These are phyloP conservation scores for Syngnathus scovelli DNA, from an alignment of 2,113 vertebrate species.

Conservation along the genomic window DNA sequence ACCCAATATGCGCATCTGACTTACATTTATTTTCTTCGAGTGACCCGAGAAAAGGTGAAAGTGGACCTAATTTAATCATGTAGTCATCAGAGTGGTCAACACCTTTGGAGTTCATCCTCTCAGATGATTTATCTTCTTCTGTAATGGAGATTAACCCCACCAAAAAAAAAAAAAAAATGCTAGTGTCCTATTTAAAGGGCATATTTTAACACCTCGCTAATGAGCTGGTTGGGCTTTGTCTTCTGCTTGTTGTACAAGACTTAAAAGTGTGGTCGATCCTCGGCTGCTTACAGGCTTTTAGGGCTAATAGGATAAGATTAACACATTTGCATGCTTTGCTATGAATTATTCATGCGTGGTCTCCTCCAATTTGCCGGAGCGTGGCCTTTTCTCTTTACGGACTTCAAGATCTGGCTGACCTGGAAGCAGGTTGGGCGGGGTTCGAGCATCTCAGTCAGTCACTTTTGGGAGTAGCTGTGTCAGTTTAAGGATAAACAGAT, in stretches of 20 bases:
- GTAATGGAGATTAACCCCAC: slow-evolving; percentile 61
- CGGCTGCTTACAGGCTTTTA: slow-evolving; percentile 53
- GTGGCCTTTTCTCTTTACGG: slow-evolving; percentile 39
- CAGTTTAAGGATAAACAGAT: neutral
- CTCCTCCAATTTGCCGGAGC: slow-evolving; percentile 58
- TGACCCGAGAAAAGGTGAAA: slow-evolving; percentile 39
- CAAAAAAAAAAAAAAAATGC: slow-evolving; percentile 28
- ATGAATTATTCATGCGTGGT: slow-evolving; percentile 67
- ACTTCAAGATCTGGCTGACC: slow-evolving; percentile 62
- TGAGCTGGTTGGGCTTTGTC: slow-evolving; percentile 34
- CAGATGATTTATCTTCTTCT: slow-evolving; percentile 46
- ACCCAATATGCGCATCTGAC: slow-evolving; percentile 19
- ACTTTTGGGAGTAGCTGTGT: slow-evolving; percentile 4
- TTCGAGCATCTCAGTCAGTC: slow-evolving; percentile 53
- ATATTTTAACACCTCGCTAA: slow-evolving; percentile 42
- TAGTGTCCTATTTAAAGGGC: slow-evolving; percentile 51
- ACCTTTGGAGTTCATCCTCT: slow-evolving; percentile 23
- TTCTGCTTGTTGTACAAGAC: slow-evolving; percentile 38
- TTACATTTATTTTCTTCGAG: slow-evolving; percentile 25
- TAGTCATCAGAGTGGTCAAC: slow-evolving; percentile 3
- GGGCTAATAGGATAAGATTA: slow-evolving; percentile 69
- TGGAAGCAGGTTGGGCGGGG: slow-evolving; percentile 23
- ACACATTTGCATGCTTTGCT: slow-evolving; percentile 58
- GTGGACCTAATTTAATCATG: slow-evolving; percentile 47
- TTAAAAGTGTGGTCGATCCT: slow-evolving; percentile 55